Conservation (phyloP, 2,113 vertebrate species). For the Gambusia affinis region DNA sequence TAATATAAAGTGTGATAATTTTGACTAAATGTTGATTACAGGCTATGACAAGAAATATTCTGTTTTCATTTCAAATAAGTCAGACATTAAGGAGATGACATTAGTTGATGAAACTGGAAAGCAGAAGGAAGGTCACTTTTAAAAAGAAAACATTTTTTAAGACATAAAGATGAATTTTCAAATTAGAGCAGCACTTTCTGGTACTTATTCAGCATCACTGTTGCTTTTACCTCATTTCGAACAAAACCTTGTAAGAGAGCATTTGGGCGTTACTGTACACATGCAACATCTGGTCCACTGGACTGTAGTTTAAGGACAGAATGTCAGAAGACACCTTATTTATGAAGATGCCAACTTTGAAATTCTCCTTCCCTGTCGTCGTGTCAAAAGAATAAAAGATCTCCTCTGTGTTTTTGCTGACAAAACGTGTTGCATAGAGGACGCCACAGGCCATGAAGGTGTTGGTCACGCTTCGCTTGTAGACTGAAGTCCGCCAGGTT, state of each 20-base stretch:
- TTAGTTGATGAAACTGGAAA: background rate
- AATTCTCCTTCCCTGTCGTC: slow-evolving; percentile 61
- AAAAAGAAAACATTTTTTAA: background rate
- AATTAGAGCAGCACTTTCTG: background rate
- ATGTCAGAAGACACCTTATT: slow-evolving; percentile 74
- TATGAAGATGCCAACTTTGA: slow-evolving; percentile 66
- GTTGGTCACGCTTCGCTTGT: slow-evolving; percentile 76
- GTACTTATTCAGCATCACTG: background rate
- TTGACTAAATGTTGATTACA: background rate
- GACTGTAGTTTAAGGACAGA: slow-evolving; percentile 77
- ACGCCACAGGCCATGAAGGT: slow-evolving; percentile 78
- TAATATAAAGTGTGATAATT: too few relatives aligned
- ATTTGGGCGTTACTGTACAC: slow-evolving; percentile 64
- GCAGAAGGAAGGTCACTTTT: background rate
- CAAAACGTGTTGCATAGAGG: slow-evolving; percentile 75
- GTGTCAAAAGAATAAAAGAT: slow-evolving; percentile 81
- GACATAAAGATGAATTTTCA: background rate
- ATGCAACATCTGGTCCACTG: slow-evolving; percentile 73
- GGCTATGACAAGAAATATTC: background rate
- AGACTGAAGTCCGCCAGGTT: slow-evolving; percentile 75
- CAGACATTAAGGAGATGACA: background rate
- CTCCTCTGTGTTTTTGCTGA: slow-evolving; percentile 66
- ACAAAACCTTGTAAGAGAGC: slow-evolving; percentile 65
- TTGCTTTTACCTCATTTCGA: slow-evolving; percentile 17
- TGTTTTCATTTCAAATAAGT: background rate